Base-by-base conservation (phyloP, 2,797 vertebrate species). In the Argya squamiceps region DNA sequence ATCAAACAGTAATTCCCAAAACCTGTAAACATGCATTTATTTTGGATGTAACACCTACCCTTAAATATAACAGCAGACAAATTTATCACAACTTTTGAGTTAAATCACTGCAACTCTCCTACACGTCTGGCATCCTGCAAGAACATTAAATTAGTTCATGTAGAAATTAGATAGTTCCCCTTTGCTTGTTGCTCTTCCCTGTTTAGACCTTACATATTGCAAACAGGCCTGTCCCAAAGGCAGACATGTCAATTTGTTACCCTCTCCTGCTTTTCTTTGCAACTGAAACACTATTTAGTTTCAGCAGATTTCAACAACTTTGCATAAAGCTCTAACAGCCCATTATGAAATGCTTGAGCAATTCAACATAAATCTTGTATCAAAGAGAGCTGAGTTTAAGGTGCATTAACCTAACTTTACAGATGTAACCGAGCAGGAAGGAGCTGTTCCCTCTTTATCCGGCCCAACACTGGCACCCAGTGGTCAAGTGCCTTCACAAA, bases 391-490 rank as follows among this genome's bases (percentile, higher is more conserved):
- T 0, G 2, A 69, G 6, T 29, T 75, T 59, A 5, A 84, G 20
- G 22, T 17, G 23, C 26, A 58, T 92, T 58, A 84, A 62, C 4
- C 36, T 29, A 34, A 27, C 64, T 84, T 64, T 53, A 55, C 2
- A 34, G 19, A 64, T 21, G 34, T 39, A 44, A 59, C 23, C 60
- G n/a, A 27, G 19, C 27, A 7, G 15, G 20, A 29, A 18, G 0
- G 18, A 19, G 21, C 10, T 6, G 11, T 2, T 77, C 49, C 60
- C 46, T 50, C 53, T 63, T 79, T 15, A 1, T 9, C 18, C 67
- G 23, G 79, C 46, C 55, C 77, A 81, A 88, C 60, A 97, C 82
- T 27, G 77, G 88, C 94, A 84, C 78, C 96, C 88, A 69, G 88
- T 16, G 78, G 95, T 4, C 67, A 73, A 17, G 4, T 1, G n/a